Evolutionary conservation across 1,140 invertebrate genomes (phyloP).

Genomic region (Globodera rostochiensis): DNA sequence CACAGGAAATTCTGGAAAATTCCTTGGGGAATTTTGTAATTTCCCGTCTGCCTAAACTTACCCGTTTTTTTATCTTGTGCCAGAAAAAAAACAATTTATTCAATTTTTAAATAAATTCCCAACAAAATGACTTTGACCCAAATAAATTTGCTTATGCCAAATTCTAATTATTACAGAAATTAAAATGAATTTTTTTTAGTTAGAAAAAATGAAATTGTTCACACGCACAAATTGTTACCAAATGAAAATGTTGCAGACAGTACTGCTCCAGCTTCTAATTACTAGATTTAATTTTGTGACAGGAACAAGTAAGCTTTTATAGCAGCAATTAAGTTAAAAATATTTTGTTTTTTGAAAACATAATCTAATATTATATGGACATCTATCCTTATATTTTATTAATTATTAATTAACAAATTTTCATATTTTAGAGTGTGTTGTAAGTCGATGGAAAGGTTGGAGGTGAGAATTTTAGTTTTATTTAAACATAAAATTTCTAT

Average conservation of each 20-base stretch:
- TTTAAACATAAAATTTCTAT: background rate
- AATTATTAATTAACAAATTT: background rate
- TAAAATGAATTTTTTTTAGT: background rate
- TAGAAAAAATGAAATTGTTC: background rate
- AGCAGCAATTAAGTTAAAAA: no score
- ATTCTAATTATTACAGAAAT: no score
- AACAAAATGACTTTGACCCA: background rate
- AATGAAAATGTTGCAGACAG: background rate
- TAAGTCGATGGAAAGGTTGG: constrained; percentile 41
- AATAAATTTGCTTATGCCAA: background rate
- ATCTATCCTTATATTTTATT: background rate
- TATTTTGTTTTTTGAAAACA: no score
- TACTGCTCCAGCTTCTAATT: background rate
- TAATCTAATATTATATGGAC: background rate
- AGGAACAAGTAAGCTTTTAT: background rate
- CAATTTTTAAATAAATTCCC: background rate
- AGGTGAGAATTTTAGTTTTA: constrained; percentile 4
- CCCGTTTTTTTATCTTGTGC: no score
- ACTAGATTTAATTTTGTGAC: background rate
- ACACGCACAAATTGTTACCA: background rate
- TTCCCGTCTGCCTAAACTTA: no score
- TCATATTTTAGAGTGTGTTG: constrained; percentile 34
- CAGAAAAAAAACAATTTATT: background rate
- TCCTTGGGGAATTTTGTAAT: no score
- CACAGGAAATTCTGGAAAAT: no score